Evolutionary conservation across 2,888 invertebrate species (phyloP).

Genomic region (Lasioglossum malachurum): DNA sequence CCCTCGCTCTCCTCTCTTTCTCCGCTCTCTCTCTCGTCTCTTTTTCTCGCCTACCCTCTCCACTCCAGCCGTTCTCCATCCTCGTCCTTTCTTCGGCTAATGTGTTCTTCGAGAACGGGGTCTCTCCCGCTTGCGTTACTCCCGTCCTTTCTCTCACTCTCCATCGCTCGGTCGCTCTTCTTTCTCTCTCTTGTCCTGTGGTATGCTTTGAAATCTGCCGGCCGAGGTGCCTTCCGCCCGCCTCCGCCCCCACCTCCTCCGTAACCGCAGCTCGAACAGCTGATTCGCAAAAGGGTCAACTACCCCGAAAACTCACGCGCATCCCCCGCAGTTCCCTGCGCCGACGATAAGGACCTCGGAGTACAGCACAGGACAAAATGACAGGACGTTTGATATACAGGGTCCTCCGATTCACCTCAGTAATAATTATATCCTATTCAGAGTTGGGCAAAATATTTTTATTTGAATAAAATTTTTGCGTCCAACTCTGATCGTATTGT

Average conservation of each 20-base stretch:
- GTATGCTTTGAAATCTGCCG: conserved; percentile 79
- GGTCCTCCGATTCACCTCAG: too few species aligned
- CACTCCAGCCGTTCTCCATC: conserved; percentile 3
- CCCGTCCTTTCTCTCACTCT: conserved; percentile 26
- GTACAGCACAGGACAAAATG: conserved; percentile 1
- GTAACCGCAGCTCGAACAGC: conserved; percentile 72
- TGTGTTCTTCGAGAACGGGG: conserved; percentile 52
- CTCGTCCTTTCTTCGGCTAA: conserved; percentile 32
- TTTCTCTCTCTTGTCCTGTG: conserved; percentile 46
- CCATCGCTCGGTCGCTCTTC: background rate
- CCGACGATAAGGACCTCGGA: conserved; percentile 46
- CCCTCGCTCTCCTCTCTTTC: background rate
- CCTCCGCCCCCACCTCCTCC: background rate
- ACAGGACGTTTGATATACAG: conserved; percentile 25
- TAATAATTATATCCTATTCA: too few species aligned
- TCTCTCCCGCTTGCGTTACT: conserved; percentile 55
- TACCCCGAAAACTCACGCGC: conserved; percentile 61
- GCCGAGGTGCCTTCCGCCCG: conserved; percentile 53
- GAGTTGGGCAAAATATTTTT: too few species aligned
- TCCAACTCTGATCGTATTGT: too few species aligned
- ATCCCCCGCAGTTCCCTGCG: conserved; percentile 21
- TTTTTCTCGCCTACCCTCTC: conserved; percentile 24
- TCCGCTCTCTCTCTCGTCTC: conserved; percentile 7
- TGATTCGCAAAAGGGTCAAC: conserved; percentile 78
- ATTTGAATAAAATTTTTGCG: too few species aligned